Evolutionary conservation across 2,797 vertebrate genomes (phyloP).

Genomic region (Poeciliopsis turneri): DNA sequence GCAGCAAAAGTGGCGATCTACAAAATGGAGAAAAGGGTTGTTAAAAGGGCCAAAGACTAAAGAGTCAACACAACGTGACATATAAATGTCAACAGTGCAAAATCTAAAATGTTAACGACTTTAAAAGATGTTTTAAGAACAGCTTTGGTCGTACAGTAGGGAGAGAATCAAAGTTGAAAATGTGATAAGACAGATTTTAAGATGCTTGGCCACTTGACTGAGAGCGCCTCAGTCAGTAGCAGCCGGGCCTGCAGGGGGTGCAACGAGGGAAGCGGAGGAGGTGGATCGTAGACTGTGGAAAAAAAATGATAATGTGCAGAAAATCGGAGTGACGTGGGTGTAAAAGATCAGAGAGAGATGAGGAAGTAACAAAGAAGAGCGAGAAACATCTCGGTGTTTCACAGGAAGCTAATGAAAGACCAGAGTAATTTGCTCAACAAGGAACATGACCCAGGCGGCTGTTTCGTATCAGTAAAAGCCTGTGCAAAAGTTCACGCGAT

Average conservation of each 20-base stretch:
- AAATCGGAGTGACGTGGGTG: neutral
- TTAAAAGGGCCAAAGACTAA: neutral
- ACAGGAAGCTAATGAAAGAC: neutral
- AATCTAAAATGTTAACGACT: neutral
- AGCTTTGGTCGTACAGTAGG: neutral
- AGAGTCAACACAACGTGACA: neutral
- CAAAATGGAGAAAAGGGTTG: neutral
- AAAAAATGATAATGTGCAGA: neutral
- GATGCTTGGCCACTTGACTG: neutral
- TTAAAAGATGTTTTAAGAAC: neutral
- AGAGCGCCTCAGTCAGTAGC: neutral
- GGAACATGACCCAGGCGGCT: neutral
- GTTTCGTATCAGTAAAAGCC: neutral
- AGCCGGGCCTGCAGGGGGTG: neutral
- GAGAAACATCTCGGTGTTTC: neutral
- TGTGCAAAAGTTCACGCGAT: neutral
- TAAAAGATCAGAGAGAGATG: neutral
- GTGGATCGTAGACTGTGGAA: neutral
- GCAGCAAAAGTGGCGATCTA: neutral
- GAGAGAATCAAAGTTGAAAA: neutral
- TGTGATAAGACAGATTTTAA: neutral
- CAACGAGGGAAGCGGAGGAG: neutral
- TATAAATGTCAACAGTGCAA: neutral
- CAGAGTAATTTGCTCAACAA: neutral
- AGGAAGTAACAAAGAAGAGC: neutral